Evolutionary conservation across 2,888 invertebrate genomes (phyloP).

Genomic region (Achlya flavicornis): DNA sequence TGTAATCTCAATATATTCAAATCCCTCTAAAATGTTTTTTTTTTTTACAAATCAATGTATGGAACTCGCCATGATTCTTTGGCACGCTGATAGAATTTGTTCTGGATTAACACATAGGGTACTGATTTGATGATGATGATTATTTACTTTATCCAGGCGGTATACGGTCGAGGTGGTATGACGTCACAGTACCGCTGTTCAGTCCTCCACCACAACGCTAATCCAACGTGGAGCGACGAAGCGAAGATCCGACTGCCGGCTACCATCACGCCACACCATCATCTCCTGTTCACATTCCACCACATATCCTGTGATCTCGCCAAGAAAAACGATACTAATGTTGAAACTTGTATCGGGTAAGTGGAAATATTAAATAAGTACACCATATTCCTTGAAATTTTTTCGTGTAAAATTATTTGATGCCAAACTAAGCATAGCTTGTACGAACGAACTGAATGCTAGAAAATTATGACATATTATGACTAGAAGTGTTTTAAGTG

Average conservation of each 20-base stretch:
- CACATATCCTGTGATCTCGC: conserved; percentile 97
- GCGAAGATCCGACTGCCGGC: conserved; percentile 95
- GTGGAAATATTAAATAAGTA: conserved; percentile 12
- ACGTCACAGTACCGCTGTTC: conserved; percentile 89
- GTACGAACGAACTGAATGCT: too few relatives aligned
- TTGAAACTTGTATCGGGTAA: conserved; percentile 93
- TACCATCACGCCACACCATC: conserved; percentile 92
- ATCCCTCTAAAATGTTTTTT: too few relatives aligned
- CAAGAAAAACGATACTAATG: conserved; percentile 89
- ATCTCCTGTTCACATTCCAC: conserved; percentile 96
- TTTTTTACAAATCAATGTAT: too few relatives aligned
- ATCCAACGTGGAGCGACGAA: conserved; percentile 96
- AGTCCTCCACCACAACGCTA: conserved; percentile 95
- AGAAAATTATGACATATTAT: too few relatives aligned
- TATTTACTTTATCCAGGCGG: conserved; percentile 50
- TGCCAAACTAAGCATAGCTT: too few relatives aligned
- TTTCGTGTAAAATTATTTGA: too few relatives aligned
- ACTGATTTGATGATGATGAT: too few relatives aligned
- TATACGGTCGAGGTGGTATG: conserved; percentile 77
- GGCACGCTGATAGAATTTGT: too few relatives aligned
- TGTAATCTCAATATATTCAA: too few relatives aligned
- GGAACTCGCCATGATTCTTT: too few relatives aligned
- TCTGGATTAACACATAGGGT: too few relatives aligned
- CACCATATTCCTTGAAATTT: neutral
- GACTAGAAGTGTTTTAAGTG: too few relatives aligned